Conservation (phyloP, 1,140 invertebrate species). For the Reticulitermes speratus region DNA sequence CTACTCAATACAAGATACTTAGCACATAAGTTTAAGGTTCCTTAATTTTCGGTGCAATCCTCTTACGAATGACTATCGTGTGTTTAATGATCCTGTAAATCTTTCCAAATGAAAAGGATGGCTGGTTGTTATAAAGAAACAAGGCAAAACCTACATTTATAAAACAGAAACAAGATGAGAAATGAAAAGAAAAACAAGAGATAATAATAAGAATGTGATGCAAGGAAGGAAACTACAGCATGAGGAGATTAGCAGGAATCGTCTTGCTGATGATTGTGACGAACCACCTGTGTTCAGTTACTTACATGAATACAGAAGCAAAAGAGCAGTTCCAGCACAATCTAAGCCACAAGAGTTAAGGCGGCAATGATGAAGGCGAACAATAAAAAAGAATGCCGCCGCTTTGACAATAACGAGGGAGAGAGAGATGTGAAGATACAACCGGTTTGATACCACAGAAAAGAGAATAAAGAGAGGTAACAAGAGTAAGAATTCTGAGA, state of each 20-base stretch:
- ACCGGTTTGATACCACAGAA: too few relatives aligned
- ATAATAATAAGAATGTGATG: neutral
- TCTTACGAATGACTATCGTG: neutral
- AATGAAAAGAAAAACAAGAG: neutral
- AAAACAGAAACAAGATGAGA: constrained; percentile 2
- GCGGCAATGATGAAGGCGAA: too few relatives aligned
- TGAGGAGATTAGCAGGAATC: neutral
- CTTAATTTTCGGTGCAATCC: neutral
- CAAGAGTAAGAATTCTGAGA: too few relatives aligned
- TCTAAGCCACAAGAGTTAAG: too few relatives aligned
- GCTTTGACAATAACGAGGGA: too few relatives aligned
- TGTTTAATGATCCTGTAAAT: neutral
- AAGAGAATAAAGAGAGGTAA: too few relatives aligned
- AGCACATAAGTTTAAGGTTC: neutral
- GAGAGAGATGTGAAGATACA: too few relatives aligned
- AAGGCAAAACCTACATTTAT: neutral
- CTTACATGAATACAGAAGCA: too few relatives aligned
- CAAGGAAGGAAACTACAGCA: neutral
- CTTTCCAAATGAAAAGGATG: neutral
- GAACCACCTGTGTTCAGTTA: neutral
- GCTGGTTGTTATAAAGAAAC: neutral
- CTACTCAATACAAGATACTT: too few relatives aligned
- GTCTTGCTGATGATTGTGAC: neutral
- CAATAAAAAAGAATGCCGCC: too few relatives aligned
- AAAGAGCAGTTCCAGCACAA: too few relatives aligned